These are phyloP conservation scores for Ectemnius continuus DNA, from an alignment of 2,888 invertebrate genomes.

Conservation along the genomic window DNA sequence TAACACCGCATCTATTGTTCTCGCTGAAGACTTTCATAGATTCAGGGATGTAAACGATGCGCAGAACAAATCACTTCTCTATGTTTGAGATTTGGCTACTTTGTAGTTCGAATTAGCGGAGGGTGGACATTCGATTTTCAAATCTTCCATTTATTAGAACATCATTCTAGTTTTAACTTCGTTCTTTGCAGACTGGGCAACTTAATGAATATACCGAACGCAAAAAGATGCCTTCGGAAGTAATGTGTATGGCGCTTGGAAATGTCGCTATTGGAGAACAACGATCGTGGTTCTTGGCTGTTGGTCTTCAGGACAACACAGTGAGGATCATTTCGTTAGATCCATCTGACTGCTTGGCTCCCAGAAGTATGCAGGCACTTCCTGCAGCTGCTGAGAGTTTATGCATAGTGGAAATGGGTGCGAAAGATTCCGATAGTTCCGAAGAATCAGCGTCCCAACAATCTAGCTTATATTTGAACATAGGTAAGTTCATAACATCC, in stretches of 20 bases:
- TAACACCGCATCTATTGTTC: conserved; percentile 76
- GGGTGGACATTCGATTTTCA: conserved; percentile 45
- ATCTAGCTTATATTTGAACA: conserved; percentile 93
- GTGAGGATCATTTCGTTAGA: conserved; percentile 98
- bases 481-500: conserved; percentile 79
- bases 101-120: conserved; percentile 28
- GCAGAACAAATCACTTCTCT: conserved; percentile 73
- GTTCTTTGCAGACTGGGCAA: conserved; percentile 90
- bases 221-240: conserved; percentile 97
- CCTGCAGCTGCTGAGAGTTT: conserved; percentile 98
- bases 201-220: conserved; percentile 98
- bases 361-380: conserved; percentile 96
- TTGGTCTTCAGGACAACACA: conserved; percentile 96
- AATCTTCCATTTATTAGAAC: neutral
- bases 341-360: conserved; percentile 96
- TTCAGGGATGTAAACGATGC: conserved; percentile 72
- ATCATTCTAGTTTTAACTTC: neutral
- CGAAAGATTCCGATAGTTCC: conserved; percentile 81
- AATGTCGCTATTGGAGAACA: conserved; percentile 97
- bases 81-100: conserved; percentile 66
- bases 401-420: conserved; percentile 96
- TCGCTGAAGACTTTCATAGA: conserved; percentile 61
- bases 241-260: conserved; percentile 98
- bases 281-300: conserved; percentile 96
- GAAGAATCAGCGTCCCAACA: conserved; percentile 82